phyloP scores from a whole-genome alignment of 2,797 vertebrate species.

The Rhinophrynus dorsalis region DNA sequence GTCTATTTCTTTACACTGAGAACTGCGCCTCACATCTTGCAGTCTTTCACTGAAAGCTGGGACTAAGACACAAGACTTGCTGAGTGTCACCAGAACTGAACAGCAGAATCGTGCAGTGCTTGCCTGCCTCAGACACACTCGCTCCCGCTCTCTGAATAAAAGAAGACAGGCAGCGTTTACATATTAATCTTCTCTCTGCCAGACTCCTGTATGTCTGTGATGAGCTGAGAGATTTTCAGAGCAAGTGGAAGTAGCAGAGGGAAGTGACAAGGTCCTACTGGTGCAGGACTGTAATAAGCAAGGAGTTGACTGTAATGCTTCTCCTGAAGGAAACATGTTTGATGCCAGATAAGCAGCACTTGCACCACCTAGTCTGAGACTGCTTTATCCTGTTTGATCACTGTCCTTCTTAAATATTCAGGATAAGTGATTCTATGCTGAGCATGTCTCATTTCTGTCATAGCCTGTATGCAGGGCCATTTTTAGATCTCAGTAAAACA shows the following conservation, averaged over 20 bases:
- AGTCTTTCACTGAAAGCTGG: no score
- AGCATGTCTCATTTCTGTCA: no score
- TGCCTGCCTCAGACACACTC: background rate
- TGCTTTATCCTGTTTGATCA: background rate
- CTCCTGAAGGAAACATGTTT: conserved; percentile 4
- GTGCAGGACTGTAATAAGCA: conserved; percentile 4
- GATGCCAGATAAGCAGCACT: conserved; percentile 4
- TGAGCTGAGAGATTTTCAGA: conserved; percentile 16
- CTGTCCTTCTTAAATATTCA: background rate
- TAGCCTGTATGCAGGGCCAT: no score
- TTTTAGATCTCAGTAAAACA: no score
- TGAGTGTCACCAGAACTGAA: no score
- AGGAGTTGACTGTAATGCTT: conserved; percentile 11
- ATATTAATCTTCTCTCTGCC: conserved; percentile 32
- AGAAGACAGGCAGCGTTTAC: conserved; percentile 11
- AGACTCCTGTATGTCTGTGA: conserved; percentile 15
- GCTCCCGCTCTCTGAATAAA: conserved; percentile 24
- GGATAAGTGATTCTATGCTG: no score
- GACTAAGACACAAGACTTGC: no score
- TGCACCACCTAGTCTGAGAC: background rate
- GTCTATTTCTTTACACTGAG: no score
- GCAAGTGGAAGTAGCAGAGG: conserved; percentile 13
- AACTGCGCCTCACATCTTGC: no score
- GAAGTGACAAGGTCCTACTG: conserved; percentile 31
- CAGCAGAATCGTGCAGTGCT: background rate